phyloP scores from a whole-genome alignment of 2,113 vertebrate species.

The Sterna hirundo region DNA sequence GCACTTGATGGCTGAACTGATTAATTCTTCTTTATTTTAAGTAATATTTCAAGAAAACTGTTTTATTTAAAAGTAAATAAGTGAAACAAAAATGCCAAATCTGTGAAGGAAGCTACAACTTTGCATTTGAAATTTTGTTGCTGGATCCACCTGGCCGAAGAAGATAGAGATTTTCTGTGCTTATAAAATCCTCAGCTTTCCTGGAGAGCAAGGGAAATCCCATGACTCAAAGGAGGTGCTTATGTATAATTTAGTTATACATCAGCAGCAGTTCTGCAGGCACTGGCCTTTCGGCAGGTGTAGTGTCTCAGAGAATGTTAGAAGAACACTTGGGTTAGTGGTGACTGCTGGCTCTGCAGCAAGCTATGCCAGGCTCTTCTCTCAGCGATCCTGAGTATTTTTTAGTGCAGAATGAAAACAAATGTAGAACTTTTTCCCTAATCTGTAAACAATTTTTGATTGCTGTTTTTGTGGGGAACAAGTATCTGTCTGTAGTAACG shows the following conservation, averaged over 20 bases:
- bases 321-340: neutral
- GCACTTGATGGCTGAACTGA: neutral
- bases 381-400: neutral
- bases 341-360: neutral
- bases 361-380: neutral
- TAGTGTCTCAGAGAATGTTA: neutral
- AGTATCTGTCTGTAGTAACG: rapidly evolving
- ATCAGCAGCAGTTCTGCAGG: neutral
- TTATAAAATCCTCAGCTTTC: neutral
- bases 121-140: neutral
- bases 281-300: neutral
- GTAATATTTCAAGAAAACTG: neutral
- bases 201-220: neutral
- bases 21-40: neutral
- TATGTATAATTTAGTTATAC: neutral
- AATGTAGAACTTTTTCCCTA: neutral
- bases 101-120: neutral
- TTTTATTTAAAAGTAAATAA: neutral
- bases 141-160: neutral
- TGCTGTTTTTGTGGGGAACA: neutral
- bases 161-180: neutral
- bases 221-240: neutral
- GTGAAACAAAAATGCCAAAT: neutral
- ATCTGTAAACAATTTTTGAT: neutral
- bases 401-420: neutral